Evolutionary conservation across 2,888 invertebrate species (phyloP).

Genomic region (Eupithecia pulchellata): DNA sequence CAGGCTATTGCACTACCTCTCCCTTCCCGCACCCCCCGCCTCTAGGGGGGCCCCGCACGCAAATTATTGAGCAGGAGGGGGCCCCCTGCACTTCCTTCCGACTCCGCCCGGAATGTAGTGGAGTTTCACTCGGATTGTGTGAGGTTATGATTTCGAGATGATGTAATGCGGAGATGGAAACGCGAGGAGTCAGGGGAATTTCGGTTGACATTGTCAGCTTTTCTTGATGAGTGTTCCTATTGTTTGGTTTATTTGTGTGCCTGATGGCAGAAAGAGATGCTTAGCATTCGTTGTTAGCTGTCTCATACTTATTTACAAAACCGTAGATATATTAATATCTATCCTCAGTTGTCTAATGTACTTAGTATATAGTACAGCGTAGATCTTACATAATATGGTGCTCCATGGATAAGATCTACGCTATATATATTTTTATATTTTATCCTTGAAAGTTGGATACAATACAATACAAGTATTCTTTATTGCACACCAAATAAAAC

Average conservation of each 20-base stretch:
- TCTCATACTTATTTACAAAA: background rate
- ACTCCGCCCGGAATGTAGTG: conserved; percentile 62
- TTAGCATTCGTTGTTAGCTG: background rate
- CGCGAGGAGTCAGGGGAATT: background rate
- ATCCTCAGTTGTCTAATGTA: too few relatives aligned
- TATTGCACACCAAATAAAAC: too few relatives aligned
- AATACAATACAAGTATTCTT: too few relatives aligned
- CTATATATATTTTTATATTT: background rate
- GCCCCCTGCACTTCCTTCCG: conserved; percentile 69
- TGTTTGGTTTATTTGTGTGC: background rate
- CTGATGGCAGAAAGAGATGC: background rate
- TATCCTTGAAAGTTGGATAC: too few relatives aligned
- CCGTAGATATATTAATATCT: too few relatives aligned
- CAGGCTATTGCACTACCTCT: conserved; percentile 71
- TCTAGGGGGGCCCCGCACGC: conserved; percentile 59
- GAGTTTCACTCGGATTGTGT: conserved; percentile 58
- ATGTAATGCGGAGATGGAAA: conserved; percentile 15
- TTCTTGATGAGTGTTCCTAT: background rate
- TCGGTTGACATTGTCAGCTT: background rate
- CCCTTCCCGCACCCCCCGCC: conserved; percentile 35
- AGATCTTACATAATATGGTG: background rate
- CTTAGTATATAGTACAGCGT: background rate
- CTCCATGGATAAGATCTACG: background rate
- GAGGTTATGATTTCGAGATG: conserved; percentile 54
- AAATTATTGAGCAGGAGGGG: conserved; percentile 70